Base-by-base conservation (phyloP, 2,797 vertebrate species). In the Sebastolobus altivelis region DNA sequence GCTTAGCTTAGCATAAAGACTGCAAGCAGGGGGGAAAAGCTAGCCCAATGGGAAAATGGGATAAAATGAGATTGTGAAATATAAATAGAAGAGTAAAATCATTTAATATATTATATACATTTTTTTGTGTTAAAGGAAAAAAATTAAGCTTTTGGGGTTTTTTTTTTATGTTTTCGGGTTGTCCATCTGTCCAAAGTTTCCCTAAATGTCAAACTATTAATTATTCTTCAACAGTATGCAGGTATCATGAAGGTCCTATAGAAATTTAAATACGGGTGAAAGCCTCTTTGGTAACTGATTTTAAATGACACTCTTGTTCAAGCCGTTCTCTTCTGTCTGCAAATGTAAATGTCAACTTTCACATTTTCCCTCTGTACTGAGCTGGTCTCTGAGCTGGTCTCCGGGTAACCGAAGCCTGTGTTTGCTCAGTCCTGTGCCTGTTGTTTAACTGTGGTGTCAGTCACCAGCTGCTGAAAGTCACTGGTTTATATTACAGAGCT, bases 371-470 rank as follows among this genome's bases (percentile, higher is more conserved):
- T 61, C 12, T 38, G 58, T n/a, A 5, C 61, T 13, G 22, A 14
- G 25, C 38, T 43, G 4, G 55, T 2, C 25, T 27, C 58, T 65
- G 20, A n/a, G 10, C 5, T 5, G n/a, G 68, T 72, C 35, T 86
- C 72, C 69, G 58, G 82, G 79, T 86, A 89, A 88, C 82, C 13
- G 5, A 59, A 72, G 63, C 85, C 43, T 58, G 78, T 84, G 80
- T 87, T 72, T 75, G 74, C 81, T 82, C 75, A 18, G 35, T 9
- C 65, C 54, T 68, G 40, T 75, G 6, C 27, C 46, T 2, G 55
- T 89, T 90, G 86, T 90, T 91, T 89, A 90, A 91, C 75, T 7
- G 54, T 62, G 46, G 59, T 60, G 72, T 90, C 72, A 0, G 56
- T 87, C 75, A 43, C 79, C 60, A 54, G 60, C 66, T 62, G 71